Conservation (phyloP, 2,888 invertebrate genomes). For the Andrena flavipes region DNA sequence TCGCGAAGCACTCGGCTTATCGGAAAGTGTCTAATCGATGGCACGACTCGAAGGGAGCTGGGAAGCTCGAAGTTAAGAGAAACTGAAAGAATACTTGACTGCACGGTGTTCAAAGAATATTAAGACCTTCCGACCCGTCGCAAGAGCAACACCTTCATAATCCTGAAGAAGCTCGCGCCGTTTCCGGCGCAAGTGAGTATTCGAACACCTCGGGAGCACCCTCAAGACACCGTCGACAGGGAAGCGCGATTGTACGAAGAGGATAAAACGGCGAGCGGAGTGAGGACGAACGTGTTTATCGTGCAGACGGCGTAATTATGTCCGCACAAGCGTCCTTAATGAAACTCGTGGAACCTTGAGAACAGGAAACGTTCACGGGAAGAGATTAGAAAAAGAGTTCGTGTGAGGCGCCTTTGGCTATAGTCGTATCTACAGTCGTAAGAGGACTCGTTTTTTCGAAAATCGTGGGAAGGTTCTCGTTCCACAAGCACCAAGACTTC, state of each 20-base stretch:
- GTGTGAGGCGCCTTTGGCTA: not conserved
- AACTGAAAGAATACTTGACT: not conserved
- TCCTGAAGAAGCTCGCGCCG: conserved; percentile 4
- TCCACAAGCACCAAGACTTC: no score
- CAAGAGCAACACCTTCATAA: conserved; percentile 6
- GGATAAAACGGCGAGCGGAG: conserved; percentile 2
- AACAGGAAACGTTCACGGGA: conserved; percentile 3
- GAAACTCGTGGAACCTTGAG: conserved; percentile 16
- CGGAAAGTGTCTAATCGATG: no score
- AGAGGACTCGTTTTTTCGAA: no score
- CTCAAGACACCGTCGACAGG: conserved; percentile 21
- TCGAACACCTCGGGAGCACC: conserved; percentile 12
- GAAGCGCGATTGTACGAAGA: conserved; percentile 1
- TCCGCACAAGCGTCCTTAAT: conserved; percentile 23
- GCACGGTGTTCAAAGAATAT: not conserved
- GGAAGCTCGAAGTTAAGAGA: not conserved
- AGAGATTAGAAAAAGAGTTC: conserved; percentile 16
- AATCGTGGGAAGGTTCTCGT: no score
- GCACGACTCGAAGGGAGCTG: no score
- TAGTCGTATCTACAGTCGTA: not conserved
- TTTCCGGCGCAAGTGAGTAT: not conserved
- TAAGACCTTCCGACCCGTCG: not conserved
- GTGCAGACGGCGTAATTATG: conserved; percentile 36
- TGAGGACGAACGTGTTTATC: conserved; percentile 38
- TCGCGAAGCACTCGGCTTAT: no score